These are phyloP conservation scores for Ptychobarbus kaznakovi DNA, from an alignment of 2,797 vertebrate species.

Conservation along the genomic window DNA sequence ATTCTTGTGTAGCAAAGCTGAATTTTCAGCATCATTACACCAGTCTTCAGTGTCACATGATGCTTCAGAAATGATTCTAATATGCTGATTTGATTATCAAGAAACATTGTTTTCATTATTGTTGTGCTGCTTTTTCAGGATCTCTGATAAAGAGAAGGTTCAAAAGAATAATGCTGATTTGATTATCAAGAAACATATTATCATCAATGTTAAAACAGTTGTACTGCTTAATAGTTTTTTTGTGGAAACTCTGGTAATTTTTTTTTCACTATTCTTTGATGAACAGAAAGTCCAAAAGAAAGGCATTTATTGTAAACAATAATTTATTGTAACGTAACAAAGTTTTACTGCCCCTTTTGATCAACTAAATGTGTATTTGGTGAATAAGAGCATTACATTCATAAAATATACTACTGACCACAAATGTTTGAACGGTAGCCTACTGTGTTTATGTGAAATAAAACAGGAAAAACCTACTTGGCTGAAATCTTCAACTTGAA, in stretches of 20 bases:
- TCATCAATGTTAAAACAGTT: neutral
- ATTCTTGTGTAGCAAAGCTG: neutral
- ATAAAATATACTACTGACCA: neutral
- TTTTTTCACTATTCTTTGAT: neutral
- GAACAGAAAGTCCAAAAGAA: neutral
- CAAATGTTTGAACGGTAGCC: neutral
- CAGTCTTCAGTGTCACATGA: neutral
- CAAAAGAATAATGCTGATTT: neutral
- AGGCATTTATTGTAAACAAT: neutral
- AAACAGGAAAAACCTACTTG: conserved; percentile 75
- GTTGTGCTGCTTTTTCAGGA: too few species aligned
- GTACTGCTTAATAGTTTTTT: neutral
- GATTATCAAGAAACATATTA: neutral
- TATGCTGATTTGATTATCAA: neutral
- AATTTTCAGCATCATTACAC: neutral
- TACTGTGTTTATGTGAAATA: neutral
- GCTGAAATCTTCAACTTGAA: conserved; percentile 86
- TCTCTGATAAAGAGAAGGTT: too few species aligned
- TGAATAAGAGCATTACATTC: neutral
- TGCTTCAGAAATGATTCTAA: neutral
- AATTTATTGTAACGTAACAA: neutral
- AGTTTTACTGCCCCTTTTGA: neutral
- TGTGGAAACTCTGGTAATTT: neutral
- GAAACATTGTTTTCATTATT: neutral
- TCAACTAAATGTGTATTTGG: neutral